Percentiles rank a stretch among this genome's conserved stretches.
Evolutionary conservation across 2,113 vertebrate genomes (phyloP).

Genomic region (Casuarius casuarius): DNA sequence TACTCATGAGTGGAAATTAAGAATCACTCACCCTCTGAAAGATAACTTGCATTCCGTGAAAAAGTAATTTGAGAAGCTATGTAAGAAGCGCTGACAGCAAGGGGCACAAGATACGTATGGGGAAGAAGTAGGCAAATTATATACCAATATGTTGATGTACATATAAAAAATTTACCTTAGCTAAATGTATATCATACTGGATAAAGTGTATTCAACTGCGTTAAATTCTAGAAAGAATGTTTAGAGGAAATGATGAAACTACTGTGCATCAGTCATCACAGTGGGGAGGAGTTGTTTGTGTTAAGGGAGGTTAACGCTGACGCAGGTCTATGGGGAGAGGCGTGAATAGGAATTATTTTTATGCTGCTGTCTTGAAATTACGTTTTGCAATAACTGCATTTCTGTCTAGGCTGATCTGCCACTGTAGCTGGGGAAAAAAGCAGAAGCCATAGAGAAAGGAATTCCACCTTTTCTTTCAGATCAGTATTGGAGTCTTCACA

Average conservation of each 20-base stretch:
- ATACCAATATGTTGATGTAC: neutral
- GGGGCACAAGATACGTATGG: neutral
- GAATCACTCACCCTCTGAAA: neutral
- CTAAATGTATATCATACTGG: neutral
- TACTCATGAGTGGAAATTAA: neutral
- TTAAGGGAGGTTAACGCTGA: neutral
- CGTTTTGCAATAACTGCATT: neutral
- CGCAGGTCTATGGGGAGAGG: neutral
- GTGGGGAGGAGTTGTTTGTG: rapidly evolving
- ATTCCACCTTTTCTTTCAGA: neutral
- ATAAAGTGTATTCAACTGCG: neutral
- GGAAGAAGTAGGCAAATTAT: neutral
- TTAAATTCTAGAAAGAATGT: neutral
- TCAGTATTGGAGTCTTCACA: neutral
- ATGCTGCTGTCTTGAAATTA: neutral
- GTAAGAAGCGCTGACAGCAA: neutral
- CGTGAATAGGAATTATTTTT: neutral
- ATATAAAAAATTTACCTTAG: neutral
- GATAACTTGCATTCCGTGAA: neutral
- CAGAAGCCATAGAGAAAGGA: neutral
- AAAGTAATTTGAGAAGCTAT: neutral
- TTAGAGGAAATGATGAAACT: neutral
- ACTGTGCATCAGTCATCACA: neutral
- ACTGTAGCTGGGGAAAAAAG: neutral
- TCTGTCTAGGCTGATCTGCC: neutral